A percentile compares a stretch with the other conserved stretches of the same genome.
Evolutionary conservation across 1,140 invertebrate species (phyloP).

Genomic region (Drosophila sturtevanti): DNA sequence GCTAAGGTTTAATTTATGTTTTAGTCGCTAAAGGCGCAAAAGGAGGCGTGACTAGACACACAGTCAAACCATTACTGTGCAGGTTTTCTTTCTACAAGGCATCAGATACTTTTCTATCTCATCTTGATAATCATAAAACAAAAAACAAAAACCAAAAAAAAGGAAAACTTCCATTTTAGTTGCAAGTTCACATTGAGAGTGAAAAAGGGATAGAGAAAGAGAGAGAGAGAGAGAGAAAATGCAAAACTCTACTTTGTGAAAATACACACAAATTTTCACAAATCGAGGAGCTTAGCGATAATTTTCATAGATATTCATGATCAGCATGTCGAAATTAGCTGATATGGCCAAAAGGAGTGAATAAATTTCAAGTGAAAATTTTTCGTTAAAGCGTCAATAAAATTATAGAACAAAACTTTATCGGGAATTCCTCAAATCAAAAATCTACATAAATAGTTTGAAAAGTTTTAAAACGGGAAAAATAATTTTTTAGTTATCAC

Average conservation of each 20-base stretch:
- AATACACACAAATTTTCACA: neutral
- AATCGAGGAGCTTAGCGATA: neutral
- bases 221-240: neutral
- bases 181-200: neutral
- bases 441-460: too few relatives aligned
- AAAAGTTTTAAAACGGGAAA: too few relatives aligned
- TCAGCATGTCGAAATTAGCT: neutral
- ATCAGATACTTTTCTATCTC: constrained; percentile 11
- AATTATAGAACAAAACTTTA: too few relatives aligned
- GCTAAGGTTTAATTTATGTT: constrained; percentile 67
- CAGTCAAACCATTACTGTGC: constrained; percentile 21
- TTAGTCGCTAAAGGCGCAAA: constrained; percentile 38
- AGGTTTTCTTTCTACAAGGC: neutral
- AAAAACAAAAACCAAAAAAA: too few relatives aligned
- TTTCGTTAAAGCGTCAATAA: too few relatives aligned
- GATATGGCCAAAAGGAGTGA: neutral
- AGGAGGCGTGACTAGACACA: constrained; percentile 42
- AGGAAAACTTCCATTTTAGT: neutral
- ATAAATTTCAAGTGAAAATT: too few relatives aligned
- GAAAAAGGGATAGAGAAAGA: neutral
- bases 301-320: constrained; percentile 5
- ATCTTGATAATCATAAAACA: neutral
- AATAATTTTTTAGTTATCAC: too few relatives aligned
- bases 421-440: too few relatives aligned
- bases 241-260: neutral